Percentiles rank a stretch among this genome's conserved stretches.
Conservation (phyloP, 2,797 vertebrate genomes). For the Cyprinodon diabolis region DNA sequence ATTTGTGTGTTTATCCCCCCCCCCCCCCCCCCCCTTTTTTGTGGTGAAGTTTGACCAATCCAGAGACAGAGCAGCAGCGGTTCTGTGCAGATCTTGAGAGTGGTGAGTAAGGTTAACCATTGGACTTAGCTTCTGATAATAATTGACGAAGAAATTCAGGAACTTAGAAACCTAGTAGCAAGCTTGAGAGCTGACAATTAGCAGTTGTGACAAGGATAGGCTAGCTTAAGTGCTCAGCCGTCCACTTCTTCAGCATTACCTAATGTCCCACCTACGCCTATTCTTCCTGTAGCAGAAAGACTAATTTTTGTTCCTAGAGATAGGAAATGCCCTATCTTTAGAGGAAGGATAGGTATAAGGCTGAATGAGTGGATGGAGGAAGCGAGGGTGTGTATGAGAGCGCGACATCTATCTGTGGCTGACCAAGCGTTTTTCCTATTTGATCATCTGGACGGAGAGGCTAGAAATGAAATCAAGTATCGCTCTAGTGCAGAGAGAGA, state of each 20-base stretch:
- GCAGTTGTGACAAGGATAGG: background rate
- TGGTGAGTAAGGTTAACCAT: background rate
- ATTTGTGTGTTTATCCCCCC: too few relatives aligned
- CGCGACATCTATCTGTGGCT: background rate
- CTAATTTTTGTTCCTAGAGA: too few relatives aligned
- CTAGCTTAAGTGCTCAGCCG: background rate
- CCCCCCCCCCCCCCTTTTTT: too few relatives aligned
- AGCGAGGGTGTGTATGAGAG: background rate
- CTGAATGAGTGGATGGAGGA: conserved; percentile 1
- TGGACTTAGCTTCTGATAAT: background rate
- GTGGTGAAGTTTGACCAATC: too few relatives aligned
- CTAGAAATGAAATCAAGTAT: too few relatives aligned
- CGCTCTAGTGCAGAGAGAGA: too few relatives aligned
- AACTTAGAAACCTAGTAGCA: background rate
- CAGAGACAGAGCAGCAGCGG: too few relatives aligned
- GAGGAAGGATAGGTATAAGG: background rate
- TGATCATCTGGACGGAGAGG: conserved; percentile 1
- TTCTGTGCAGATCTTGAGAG: too few relatives aligned
- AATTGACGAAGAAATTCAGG: background rate
- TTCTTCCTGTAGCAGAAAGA: too few relatives aligned
- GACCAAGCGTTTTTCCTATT: conserved; percentile 1
- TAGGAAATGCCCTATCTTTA: background rate
- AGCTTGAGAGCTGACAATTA: background rate
- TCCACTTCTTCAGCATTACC: background rate
- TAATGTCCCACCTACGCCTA: too few relatives aligned